These are phyloP conservation scores for Cepaea nemoralis DNA, from an alignment of 1,140 invertebrate species.

Conservation along the genomic window DNA sequence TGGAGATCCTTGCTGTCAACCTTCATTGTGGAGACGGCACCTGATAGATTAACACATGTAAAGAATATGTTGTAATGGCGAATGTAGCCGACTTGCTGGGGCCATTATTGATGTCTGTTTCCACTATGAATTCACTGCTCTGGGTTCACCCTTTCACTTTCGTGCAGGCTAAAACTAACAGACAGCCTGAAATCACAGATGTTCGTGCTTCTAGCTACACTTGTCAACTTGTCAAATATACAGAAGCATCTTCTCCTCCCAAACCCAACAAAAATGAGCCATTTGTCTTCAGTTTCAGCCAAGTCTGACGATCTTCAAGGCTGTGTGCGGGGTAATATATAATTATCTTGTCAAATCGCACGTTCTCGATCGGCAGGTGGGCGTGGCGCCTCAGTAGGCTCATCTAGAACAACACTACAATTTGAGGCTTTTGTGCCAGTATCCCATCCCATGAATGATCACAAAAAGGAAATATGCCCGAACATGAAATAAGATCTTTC, in stretches of 20 bases:
- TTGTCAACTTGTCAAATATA: neutral
- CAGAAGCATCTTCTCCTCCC: neutral
- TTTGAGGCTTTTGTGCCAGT: neutral
- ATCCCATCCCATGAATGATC: neutral
- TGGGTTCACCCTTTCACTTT: too few species aligned
- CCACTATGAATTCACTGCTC: too few species aligned
- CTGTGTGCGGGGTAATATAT: neutral
- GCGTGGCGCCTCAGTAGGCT: neutral
- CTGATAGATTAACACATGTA: too few species aligned
- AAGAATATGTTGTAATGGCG: too few species aligned
- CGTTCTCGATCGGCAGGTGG: neutral
- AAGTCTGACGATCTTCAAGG: neutral
- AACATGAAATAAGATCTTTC: neutral
- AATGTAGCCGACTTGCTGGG: too few species aligned
- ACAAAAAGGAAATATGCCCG: neutral
- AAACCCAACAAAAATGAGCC: neutral
- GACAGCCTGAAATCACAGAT: too few species aligned
- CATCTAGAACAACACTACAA: neutral
- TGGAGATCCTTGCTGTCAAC: too few species aligned
- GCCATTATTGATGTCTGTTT: too few species aligned
- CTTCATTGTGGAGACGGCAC: too few species aligned
- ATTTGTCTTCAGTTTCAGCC: neutral
- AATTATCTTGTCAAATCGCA: neutral
- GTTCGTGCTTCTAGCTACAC: neutral
- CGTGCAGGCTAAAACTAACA: too few species aligned